These are phyloP conservation scores for Ellobium chinense DNA, from an alignment of 2,888 invertebrate species.

Conservation along the genomic window DNA sequence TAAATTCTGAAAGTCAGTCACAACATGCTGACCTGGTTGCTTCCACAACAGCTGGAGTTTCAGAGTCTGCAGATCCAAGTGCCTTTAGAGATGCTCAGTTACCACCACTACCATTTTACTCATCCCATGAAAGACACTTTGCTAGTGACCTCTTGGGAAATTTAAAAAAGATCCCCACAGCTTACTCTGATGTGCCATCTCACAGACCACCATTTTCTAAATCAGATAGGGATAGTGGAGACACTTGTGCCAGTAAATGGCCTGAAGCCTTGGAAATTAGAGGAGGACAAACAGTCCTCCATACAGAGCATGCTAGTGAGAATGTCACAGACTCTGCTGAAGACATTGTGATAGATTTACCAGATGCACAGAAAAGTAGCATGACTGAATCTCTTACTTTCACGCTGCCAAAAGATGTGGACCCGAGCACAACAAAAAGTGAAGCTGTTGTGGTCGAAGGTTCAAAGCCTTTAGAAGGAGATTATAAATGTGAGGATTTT, in stretches of 20 bases:
- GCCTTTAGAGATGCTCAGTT: neutral
- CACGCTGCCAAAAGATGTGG: neutral
- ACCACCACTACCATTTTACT: neutral
- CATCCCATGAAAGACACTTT: neutral
- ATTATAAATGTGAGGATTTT: slow-evolving; percentile 9
- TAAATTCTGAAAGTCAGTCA: neutral
- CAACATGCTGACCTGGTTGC: neutral
- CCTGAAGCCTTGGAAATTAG: neutral
- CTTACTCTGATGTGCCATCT: neutral
- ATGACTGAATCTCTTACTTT: neutral
- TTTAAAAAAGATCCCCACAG: neutral
- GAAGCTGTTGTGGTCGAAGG: too few species aligned
- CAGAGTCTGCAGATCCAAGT: neutral
- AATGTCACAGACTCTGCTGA: neutral
- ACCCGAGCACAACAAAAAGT: neutral
- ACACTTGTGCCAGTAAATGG: neutral
- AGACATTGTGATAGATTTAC: neutral
- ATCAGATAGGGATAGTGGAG: neutral
- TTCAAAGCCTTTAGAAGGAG: neutral
- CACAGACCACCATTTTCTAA: neutral
- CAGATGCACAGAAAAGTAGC: neutral
- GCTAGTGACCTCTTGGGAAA: slow-evolving; percentile 4
- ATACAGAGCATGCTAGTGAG: neutral
- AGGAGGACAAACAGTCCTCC: neutral
- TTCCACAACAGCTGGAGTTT: neutral